phyloP scores from a whole-genome alignment of 2,797 vertebrate species.

The Cryptoprocta ferox region DNA sequence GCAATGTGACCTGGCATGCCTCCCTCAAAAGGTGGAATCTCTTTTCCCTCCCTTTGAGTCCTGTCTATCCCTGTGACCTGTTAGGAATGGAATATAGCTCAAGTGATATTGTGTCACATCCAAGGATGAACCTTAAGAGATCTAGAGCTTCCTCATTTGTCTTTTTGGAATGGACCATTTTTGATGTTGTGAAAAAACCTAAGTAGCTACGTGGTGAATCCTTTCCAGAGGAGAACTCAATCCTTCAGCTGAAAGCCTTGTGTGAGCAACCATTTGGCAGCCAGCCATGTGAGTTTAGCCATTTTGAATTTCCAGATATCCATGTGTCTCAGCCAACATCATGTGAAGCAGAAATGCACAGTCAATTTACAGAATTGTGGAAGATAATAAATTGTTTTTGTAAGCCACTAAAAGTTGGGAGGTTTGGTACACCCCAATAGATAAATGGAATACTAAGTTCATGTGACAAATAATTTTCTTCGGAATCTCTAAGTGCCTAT shows the following conservation, averaged over 20 bases:
- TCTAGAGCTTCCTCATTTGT: not conserved
- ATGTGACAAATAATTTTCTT: not conserved
- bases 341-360: not conserved
- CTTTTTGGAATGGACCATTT: conserved; percentile 2
- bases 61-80: not conserved
- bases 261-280: not conserved
- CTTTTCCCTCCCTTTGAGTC: not conserved
- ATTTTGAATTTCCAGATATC: conserved; percentile 19
- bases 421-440: not conserved
- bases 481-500: not conserved
- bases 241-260: not conserved
- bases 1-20: not conserved
- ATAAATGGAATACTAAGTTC: not conserved
- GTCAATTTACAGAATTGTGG: not conserved
- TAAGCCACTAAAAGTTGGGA: not conserved
- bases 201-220: not conserved
- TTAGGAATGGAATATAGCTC: not conserved
- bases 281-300: not conserved
- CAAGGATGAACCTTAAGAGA: not conserved
- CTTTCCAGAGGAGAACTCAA: not conserved
- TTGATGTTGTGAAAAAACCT: not conserved
- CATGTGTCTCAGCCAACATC: not conserved
- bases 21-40: not conserved
- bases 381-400: not conserved
- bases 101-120: not conserved